A percentile compares a stretch with the other conserved stretches of the same genome.
Conservation (phyloP, 2,888 invertebrate genomes). For the Leucozona laternaria region DNA sequence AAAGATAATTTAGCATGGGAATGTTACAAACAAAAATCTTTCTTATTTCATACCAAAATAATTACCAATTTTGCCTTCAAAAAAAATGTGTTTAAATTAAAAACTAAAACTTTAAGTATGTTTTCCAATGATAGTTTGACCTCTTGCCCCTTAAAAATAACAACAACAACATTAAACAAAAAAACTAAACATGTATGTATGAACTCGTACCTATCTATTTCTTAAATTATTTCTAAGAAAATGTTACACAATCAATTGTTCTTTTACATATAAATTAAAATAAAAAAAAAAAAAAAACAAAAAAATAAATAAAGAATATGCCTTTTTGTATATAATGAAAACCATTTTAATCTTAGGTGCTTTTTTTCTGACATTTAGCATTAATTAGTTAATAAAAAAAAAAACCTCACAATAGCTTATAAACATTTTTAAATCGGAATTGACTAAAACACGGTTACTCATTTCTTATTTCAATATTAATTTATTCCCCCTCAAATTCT, state of each 20-base stretch:
- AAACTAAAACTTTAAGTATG: neutral
- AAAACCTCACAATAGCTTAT: conserved; percentile 51
- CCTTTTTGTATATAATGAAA: conserved; percentile 71
- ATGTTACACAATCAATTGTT: conserved; percentile 53
- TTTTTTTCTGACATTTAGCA: conserved; percentile 58
- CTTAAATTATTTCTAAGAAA: conserved; percentile 36
- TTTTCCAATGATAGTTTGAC: conserved; percentile 9
- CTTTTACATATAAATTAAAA: conserved; percentile 39
- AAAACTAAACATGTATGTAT: conserved; percentile 11
- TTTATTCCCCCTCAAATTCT: conserved; percentile 11
- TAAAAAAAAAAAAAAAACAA: conserved; percentile 49
- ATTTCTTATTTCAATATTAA: conserved; percentile 1
- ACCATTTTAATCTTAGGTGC: conserved; percentile 60
- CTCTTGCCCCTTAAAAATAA: conserved; percentile 2
- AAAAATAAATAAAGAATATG: conserved; percentile 61
- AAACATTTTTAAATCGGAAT: conserved; percentile 65
- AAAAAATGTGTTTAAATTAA: neutral
- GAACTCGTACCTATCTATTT: conserved; percentile 15
- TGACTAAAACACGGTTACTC: conserved; percentile 53
- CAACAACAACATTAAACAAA: conserved; percentile 4
- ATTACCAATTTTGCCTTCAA: neutral
- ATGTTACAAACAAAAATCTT: neutral
- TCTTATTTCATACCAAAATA: neutral
- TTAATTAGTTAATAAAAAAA: conserved; percentile 27
- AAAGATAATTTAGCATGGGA: neutral